A percentile compares a stretch with the other conserved stretches of the same genome.
These are phyloP conservation scores for Felis catus DNA, from an alignment of 2,113 vertebrate genomes.

Conservation along the genomic window DNA sequence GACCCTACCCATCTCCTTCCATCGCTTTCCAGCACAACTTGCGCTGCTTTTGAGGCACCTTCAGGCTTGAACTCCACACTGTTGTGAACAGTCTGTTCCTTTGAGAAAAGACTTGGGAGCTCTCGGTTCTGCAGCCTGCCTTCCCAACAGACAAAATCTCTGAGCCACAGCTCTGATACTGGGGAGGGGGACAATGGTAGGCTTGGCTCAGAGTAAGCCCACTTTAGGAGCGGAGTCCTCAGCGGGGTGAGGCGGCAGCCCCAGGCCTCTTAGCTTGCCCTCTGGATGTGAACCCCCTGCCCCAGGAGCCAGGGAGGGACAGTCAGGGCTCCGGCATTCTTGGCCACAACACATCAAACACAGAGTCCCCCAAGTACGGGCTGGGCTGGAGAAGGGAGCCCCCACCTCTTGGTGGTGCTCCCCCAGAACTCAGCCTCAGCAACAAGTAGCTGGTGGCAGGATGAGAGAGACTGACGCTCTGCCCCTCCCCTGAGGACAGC, in stretches of 20 bases:
- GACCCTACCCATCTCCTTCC: neutral
- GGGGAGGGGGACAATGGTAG: neutral
- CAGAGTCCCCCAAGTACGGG: neutral
- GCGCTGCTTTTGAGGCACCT: neutral
- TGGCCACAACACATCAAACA: neutral
- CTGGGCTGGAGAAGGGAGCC: neutral
- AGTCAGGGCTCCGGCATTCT: neutral
- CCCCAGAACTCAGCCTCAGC: neutral
- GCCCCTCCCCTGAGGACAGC: neutral
- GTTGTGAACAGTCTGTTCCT: neutral
- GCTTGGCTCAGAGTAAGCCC: neutral
- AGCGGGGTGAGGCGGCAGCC: neutral
- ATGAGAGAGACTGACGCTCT: neutral
- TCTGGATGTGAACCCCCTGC: neutral
- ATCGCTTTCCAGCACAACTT: neutral
- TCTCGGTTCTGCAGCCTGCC: neutral
- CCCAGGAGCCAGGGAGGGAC: neutral
- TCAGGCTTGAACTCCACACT: neutral
- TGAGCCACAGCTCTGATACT: neutral
- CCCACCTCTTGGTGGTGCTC: neutral
- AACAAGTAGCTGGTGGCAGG: neutral
- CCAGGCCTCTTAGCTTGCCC: neutral
- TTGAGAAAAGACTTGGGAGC: neutral
- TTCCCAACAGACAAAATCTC: neutral
- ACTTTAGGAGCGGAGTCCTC: neutral